These are phyloP conservation scores for Eledona agricola DNA, from an alignment of 2,888 invertebrate species.

Conservation along the genomic window DNA sequence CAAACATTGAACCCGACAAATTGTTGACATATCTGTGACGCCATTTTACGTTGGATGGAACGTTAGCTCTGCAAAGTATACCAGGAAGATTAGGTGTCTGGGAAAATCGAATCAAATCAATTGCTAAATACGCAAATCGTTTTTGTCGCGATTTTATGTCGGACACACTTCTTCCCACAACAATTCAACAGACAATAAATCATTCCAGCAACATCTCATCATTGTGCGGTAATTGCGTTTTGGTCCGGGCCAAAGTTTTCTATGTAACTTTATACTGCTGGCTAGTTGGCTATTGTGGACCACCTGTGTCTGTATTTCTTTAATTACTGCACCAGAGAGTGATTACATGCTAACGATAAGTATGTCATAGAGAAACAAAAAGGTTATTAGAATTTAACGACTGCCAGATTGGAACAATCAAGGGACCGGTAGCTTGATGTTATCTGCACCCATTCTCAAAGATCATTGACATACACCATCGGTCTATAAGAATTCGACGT, in stretches of 20 bases:
- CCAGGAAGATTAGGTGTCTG: slow-evolving; percentile 35
- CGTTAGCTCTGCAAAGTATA: slow-evolving; percentile 38
- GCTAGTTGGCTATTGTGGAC: slow-evolving; percentile 33
- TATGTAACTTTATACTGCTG: no score
- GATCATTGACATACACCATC: slow-evolving; percentile 48
- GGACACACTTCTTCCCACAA: no score
- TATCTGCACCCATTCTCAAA: slow-evolving; percentile 47
- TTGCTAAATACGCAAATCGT: no score
- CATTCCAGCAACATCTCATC: slow-evolving; percentile 11
- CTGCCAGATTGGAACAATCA: slow-evolving; percentile 46
- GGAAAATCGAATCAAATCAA: no score
- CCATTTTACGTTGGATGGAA: slow-evolving; percentile 40
- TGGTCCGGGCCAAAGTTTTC: slow-evolving; percentile 34
- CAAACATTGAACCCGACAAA: slow-evolving; percentile 8
- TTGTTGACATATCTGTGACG: slow-evolving; percentile 29
- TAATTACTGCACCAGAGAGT: slow-evolving; percentile 38
- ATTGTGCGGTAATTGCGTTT: slow-evolving; percentile 35
- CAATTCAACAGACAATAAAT: slow-evolving; percentile 6
- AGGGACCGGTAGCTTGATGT: slow-evolving; percentile 50
- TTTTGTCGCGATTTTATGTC: no score
- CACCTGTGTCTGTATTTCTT: slow-evolving; percentile 41
- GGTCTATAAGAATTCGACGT: slow-evolving; percentile 14
- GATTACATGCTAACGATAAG: slow-evolving; percentile 43
- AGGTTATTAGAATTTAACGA: slow-evolving; percentile 53
- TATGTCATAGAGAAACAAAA: slow-evolving; percentile 47